A percentile compares a stretch with the other conserved stretches of the same genome.
Conservation (phyloP, 2,888 invertebrate genomes). For the Apotomis capreana region DNA sequence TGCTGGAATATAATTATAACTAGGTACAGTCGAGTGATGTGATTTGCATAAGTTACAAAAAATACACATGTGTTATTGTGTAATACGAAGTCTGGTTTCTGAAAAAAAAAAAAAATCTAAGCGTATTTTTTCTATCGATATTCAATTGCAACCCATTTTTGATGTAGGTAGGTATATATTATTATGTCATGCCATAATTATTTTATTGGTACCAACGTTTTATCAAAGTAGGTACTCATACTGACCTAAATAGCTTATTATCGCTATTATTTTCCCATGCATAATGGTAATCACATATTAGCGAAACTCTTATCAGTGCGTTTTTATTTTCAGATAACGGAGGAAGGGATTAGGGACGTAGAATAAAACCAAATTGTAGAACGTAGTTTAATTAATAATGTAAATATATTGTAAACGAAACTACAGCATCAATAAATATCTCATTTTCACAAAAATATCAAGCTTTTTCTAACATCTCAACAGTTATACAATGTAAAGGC, state of each 20-base stretch:
- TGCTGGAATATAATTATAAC: too few relatives aligned
- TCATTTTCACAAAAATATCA: slow-evolving; percentile 81
- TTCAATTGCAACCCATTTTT: too few relatives aligned
- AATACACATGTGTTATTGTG: neutral
- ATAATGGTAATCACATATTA: neutral
- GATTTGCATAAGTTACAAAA: neutral
- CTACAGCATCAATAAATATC: slow-evolving; percentile 83
- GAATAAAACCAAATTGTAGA: slow-evolving; percentile 67
- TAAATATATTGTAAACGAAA: slow-evolving; percentile 79
- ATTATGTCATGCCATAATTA: too few relatives aligned
- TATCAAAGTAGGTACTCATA: too few relatives aligned
- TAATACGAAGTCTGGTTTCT: too few relatives aligned
- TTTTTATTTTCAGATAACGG: slow-evolving; percentile 72
- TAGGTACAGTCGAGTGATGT: too few relatives aligned
- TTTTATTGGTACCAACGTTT: too few relatives aligned
- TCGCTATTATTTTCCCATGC: neutral
- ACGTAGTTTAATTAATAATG: slow-evolving; percentile 78
- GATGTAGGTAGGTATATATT: too few relatives aligned
- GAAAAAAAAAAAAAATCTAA: too few relatives aligned
- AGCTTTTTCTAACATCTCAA: slow-evolving; percentile 73
- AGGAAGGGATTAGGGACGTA: slow-evolving; percentile 76
- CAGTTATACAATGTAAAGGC: slow-evolving; percentile 78
- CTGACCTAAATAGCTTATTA: neutral
- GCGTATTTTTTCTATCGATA: too few relatives aligned
- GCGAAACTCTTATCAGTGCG: neutral